A percentile compares a stretch with the other conserved stretches of the same genome.
phyloP scores from a whole-genome alignment of 2,797 vertebrate genomes.

The Aeoliscus strigatus region DNA sequence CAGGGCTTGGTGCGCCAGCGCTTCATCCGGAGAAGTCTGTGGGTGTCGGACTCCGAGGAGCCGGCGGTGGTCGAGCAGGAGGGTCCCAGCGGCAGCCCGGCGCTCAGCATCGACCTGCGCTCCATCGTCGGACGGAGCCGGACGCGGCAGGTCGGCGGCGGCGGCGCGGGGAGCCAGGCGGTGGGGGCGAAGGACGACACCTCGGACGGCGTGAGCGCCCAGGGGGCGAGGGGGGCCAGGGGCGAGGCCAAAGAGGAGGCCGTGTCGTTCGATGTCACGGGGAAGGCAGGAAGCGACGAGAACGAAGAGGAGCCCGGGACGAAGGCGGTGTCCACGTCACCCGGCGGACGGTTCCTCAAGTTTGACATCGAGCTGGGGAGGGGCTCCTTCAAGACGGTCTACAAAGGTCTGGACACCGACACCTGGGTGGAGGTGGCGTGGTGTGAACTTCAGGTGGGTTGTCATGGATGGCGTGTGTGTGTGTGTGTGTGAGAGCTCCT shows the following conservation, averaged over 20 bases:
- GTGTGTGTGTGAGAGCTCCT: too few species aligned
- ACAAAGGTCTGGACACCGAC: slow-evolving; percentile 96
- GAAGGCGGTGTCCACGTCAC: slow-evolving; percentile 93
- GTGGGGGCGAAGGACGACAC: slow-evolving; percentile 41
- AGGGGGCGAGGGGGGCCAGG: slow-evolving; percentile 53
- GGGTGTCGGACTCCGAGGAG: slow-evolving; percentile 90
- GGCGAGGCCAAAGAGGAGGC: slow-evolving; percentile 52
- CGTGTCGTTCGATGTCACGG: slow-evolving; percentile 61
- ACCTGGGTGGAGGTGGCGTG: slow-evolving; percentile 98
- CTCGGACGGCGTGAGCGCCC: slow-evolving; percentile 52
- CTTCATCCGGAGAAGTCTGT: slow-evolving; percentile 87
- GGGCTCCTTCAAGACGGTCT: slow-evolving; percentile 98
- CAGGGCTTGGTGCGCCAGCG: slow-evolving; percentile 80
- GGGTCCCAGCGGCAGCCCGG: slow-evolving; percentile 72
- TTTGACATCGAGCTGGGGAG: slow-evolving; percentile 98
- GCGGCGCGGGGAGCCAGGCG: slow-evolving; percentile 58
- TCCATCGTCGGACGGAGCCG: slow-evolving; percentile 75
- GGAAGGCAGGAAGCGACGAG: slow-evolving; percentile 80
- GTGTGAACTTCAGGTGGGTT: slow-evolving; percentile 97
- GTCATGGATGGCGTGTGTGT: too few species aligned
- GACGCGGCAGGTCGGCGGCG: slow-evolving; percentile 54
- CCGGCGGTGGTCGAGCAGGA: slow-evolving; percentile 78
- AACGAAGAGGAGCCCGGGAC: slow-evolving; percentile 95
- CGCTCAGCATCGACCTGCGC: slow-evolving; percentile 72
- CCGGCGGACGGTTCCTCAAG: slow-evolving; percentile 94